Base-by-base conservation (phyloP, 2,888 invertebrate species). In the Caenorhabditis panamensis region DNA sequence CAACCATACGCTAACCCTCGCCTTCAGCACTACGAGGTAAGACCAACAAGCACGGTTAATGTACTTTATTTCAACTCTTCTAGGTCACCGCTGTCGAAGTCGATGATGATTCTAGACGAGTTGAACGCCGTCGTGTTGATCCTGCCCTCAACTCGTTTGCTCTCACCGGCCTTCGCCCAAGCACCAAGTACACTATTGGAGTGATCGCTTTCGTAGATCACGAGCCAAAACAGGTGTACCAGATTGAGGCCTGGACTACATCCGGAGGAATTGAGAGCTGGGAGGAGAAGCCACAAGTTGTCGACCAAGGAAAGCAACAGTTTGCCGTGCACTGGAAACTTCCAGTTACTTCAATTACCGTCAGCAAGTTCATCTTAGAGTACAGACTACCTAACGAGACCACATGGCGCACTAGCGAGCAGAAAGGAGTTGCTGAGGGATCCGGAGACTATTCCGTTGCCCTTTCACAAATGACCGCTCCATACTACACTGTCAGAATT, bases 171-270 rank as follows among this genome's bases (percentile, higher is more conserved):
- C 85, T 91, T 53, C 78, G 84, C n/a, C 90, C 91, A 11, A 82
- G 77, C 82, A 87, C 88, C 44, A 85, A 88, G 54, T 90, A 91
- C 75, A 84, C 84, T 18, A 87, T 91, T 66, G 91, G 89, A n/a
- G 89, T 91, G 13, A 82, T 91, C 20, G 90, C 90, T 6, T 89
- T 89, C 68, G 90, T 88, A 31, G 88, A 91, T 64, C 87, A 89
- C 59, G 89, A 89, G 66, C 90, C 91, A n/a, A 81, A 82, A 31
- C 87, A 84, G 44, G 86, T 90, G 49, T 89, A 90, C 58, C 83
- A 84, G 16, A 64, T 87, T 53, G 78, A 80, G 24, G 81, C 84
- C 2, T 62, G 71, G 28, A 87, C 89, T n/a, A 87, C 88, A 8
- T 73, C 79, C 31, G 79, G 68, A 26, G 69, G 78, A 26, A 86